Percentiles rank a stretch among this genome's conserved stretches.
Conservation (phyloP, 2,888 invertebrate genomes). For the Dolomedes plantarius region DNA sequence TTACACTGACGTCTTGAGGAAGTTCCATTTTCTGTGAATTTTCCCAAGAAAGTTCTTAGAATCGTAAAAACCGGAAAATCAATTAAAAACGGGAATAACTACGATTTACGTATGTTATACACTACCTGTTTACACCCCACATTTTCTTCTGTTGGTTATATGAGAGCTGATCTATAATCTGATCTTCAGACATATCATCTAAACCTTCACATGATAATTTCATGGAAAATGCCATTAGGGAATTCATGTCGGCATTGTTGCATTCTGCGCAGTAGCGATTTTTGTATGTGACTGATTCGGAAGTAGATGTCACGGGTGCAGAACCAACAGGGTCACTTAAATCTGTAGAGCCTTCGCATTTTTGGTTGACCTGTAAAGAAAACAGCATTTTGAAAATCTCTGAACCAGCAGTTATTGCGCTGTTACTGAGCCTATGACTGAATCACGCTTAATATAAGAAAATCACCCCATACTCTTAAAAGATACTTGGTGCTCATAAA, state of each 20-base stretch:
- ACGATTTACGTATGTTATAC: no score
- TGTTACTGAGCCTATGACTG: no score
- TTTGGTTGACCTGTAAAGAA: neutral
- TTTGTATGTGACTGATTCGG: neutral
- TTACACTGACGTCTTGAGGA: no score
- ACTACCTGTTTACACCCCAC: constrained; percentile 28
- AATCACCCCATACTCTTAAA: no score
- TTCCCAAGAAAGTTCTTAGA: no score
- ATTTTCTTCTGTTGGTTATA: neutral
- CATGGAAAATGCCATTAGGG: neutral
- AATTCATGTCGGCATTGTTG: constrained; percentile 74
- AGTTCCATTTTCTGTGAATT: no score
- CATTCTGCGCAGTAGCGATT: constrained; percentile 78
- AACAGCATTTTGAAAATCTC: no score
- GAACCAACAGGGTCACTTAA: constrained; percentile 24
- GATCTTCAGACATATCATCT: neutral
- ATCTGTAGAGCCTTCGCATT: constrained; percentile 7
- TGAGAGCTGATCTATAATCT: constrained; percentile 57
- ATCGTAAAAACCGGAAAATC: no score
- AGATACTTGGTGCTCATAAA: no score
- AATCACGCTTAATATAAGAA: no score
- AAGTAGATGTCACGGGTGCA: constrained; percentile 10
- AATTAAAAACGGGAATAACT: no score
- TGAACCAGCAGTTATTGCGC: no score
- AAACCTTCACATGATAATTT: constrained; percentile 15